Conservation (phyloP, 2,888 invertebrate species). For the Microplitis deprimator region DNA sequence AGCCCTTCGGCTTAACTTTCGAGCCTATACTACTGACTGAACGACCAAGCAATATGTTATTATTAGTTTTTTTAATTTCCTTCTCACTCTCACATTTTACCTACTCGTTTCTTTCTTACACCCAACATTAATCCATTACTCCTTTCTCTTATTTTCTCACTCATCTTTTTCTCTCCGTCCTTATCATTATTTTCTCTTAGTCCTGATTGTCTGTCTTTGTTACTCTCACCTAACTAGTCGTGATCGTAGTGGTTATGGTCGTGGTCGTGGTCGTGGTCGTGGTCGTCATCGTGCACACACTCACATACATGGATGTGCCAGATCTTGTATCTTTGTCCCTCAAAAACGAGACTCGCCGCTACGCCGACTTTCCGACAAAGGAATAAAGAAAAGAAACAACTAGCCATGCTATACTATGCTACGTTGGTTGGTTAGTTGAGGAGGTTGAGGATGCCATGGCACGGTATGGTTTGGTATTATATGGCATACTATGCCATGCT, state of each 20-base stretch:
- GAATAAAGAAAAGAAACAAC: conserved; percentile 71
- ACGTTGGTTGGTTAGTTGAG: not conserved
- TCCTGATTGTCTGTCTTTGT: not conserved
- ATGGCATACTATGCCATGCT: conserved; percentile 57
- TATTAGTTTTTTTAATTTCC: not conserved
- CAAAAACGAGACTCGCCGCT: conserved; percentile 67
- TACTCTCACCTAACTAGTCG: not conserved
- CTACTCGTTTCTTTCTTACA: conserved; percentile 5
- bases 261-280: not conserved
- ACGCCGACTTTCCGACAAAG: conserved; percentile 69
- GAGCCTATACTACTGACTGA: not conserved
- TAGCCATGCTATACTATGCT: conserved; percentile 56
- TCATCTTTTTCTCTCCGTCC: conserved; percentile 26
- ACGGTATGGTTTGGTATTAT: conserved; percentile 55
- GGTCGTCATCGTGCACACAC: conserved; percentile 22
- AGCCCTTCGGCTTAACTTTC: not conserved
- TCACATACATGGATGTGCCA: conserved; percentile 35
- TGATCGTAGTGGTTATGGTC: not conserved
- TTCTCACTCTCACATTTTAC: not conserved
- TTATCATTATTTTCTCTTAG: conserved; percentile 15
- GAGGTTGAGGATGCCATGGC: conserved; percentile 54
- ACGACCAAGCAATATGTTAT: not conserved
- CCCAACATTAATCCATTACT: conserved; percentile 22
- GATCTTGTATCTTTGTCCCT: conserved; percentile 41
- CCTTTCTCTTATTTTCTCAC: not conserved